Evolutionary conservation across 2,797 vertebrate genomes (phyloP).

Genomic region (Crotalus adamanteus): DNA sequence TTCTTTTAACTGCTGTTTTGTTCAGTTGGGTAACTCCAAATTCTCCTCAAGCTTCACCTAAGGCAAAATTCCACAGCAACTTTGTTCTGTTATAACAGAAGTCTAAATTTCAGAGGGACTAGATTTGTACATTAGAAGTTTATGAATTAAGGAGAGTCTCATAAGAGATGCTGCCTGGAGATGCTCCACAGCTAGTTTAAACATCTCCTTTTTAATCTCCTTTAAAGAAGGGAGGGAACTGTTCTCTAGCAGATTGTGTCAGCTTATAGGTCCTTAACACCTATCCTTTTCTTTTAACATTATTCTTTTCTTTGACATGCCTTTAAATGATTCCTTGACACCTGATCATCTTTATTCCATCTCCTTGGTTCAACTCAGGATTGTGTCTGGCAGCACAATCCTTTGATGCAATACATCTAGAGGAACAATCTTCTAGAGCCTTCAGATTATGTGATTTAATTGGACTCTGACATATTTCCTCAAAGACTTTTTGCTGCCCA

Average conservation of each 20-base stretch:
- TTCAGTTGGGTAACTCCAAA: not conserved
- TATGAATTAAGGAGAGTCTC: not conserved
- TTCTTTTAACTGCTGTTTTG: not conserved
- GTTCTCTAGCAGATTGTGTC: not conserved
- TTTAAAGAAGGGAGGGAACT: not conserved
- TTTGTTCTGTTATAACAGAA: not conserved
- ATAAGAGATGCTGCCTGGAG: not conserved
- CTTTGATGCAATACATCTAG: not conserved
- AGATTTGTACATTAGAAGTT: not conserved
- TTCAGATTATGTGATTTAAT: conserved; percentile 1
- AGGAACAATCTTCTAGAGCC: not conserved
- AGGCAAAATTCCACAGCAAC: not conserved
- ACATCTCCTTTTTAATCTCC: not conserved
- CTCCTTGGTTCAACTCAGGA: not conserved
- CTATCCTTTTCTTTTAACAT: not conserved
- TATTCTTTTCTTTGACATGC: not conserved
- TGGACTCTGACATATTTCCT: not conserved
- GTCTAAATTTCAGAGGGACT: not conserved
- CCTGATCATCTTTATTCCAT: not conserved
- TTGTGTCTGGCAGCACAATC: not conserved
- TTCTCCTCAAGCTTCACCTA: not conserved
- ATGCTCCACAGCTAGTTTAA: not conserved
- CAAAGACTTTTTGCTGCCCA: not conserved
- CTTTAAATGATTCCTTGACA: not conserved
- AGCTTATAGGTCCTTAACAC: not conserved